Evolutionary conservation across 2,888 invertebrate genomes (phyloP).

Genomic region (Macaria notata): DNA sequence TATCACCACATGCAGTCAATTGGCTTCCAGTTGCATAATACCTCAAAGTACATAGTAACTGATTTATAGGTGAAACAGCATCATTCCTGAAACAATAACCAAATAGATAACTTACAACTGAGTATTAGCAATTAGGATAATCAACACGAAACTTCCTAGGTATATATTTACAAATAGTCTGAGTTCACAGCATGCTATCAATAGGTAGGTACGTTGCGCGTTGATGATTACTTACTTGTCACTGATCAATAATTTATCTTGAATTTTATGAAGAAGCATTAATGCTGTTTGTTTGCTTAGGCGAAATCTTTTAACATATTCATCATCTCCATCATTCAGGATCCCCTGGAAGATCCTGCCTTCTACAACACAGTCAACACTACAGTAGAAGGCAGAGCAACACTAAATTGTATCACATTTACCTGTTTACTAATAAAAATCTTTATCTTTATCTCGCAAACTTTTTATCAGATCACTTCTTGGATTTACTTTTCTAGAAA

Average conservation of each 20-base stretch:
- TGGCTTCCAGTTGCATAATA: constrained; percentile 10
- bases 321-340: too few species aligned
- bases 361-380: too few species aligned
- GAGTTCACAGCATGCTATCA: constrained; percentile 1
- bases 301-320: constrained; percentile 1
- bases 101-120: neutral
- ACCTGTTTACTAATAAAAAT: too few species aligned
- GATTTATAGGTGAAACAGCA: constrained; percentile 2
- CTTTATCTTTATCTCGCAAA: too few species aligned
- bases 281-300: neutral
- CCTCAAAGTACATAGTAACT: neutral
- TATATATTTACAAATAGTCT: neutral
- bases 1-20: constrained; percentile 11
- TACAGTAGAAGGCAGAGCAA: too few species aligned
- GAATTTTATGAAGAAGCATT: too few species aligned
- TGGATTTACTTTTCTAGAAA: too few species aligned
- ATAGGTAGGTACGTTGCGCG: neutral
- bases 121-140: neutral
- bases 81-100: neutral
- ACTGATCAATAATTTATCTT: neutral
- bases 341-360: too few species aligned
- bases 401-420: too few species aligned
- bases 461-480: neutral
- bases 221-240: neutral
- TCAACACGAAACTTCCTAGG: neutral